These are phyloP conservation scores for Spodoptera exigua DNA, from an alignment of 2,888 invertebrate genomes.

Conservation along the genomic window DNA sequence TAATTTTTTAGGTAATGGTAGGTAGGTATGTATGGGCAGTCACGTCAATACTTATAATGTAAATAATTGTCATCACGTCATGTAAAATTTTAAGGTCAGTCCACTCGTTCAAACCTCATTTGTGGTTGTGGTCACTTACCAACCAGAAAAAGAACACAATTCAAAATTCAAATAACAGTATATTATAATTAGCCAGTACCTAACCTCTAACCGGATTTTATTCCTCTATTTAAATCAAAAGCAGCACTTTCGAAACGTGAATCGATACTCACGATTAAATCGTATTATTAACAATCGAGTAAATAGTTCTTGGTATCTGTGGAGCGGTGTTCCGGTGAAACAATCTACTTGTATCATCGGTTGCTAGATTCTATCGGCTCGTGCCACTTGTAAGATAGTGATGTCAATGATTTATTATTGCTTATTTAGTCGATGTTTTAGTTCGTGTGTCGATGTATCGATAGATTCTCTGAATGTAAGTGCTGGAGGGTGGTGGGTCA, in stretches of 20 bases:
- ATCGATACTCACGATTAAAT: slow-evolving; percentile 75
- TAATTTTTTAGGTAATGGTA: too few relatives aligned
- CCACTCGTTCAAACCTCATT: too few relatives aligned
- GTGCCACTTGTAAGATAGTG: slow-evolving; percentile 86
- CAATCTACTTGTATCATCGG: slow-evolving; percentile 87
- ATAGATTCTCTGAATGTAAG: slow-evolving; percentile 10
- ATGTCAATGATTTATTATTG: slow-evolving; percentile 56
- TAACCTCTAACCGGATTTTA: slow-evolving; percentile 36
- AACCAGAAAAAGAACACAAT: slow-evolving; percentile 2
- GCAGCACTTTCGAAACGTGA: slow-evolving; percentile 73
- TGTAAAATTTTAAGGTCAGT: too few relatives aligned
- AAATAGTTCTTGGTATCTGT: slow-evolving; percentile 70
- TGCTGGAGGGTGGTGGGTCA: background rate
- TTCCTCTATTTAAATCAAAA: slow-evolving; percentile 60
- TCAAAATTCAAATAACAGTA: slow-evolving; percentile 19
- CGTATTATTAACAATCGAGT: slow-evolving; percentile 73
- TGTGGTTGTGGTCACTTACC: background rate
- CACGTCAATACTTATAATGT: background rate
- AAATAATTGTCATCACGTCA: too few relatives aligned
- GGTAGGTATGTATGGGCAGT: too few relatives aligned
- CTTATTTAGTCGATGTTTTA: slow-evolving; percentile 60
- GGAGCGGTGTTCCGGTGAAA: slow-evolving; percentile 80
- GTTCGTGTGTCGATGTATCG: slow-evolving; percentile 35
- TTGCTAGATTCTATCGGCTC: slow-evolving; percentile 84
- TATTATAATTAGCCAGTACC: slow-evolving; percentile 23